These are phyloP conservation scores for Eristalis arbustorum DNA, from an alignment of 2,888 invertebrate species.

Conservation along the genomic window DNA sequence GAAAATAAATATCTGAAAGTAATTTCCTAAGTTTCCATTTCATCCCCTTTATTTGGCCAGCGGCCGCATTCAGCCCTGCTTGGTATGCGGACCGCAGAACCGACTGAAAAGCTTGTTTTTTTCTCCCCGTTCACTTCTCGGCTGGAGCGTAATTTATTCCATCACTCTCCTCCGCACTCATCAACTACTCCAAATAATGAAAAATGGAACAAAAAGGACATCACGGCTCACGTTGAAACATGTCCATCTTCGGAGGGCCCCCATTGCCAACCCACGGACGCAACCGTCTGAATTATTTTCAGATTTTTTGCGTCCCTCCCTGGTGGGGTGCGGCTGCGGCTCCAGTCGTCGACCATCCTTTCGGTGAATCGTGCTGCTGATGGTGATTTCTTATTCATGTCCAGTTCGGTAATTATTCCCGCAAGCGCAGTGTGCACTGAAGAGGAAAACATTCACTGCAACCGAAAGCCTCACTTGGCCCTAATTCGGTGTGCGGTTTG, in stretches of 20 bases:
- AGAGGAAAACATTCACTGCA: background rate
- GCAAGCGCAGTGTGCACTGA: conserved; percentile 14
- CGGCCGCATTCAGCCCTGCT: background rate
- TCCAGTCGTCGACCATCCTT: background rate
- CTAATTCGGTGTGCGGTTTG: background rate
- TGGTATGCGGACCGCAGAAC: conserved; percentile 33
- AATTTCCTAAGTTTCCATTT: conserved; percentile 13
- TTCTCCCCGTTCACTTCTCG: conserved; percentile 38
- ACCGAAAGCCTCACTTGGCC: background rate
- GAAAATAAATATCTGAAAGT: conserved; percentile 20
- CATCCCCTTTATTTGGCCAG: background rate
- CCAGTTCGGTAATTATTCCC: conserved; percentile 42
- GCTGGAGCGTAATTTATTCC: conserved; percentile 38
- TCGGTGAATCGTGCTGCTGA: conserved; percentile 12
- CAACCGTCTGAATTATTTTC: background rate
- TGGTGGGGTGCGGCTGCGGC: background rate
- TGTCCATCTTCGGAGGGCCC: background rate
- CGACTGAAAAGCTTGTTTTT: conserved; percentile 38
- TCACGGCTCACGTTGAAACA: background rate
- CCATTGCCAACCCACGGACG: background rate
- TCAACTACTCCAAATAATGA: conserved; percentile 32
- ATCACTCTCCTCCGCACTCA: conserved; percentile 31
- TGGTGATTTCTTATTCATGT: conserved; percentile 44
- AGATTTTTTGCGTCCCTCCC: background rate
- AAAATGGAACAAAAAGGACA: conserved; percentile 13